Evolutionary conservation across 2,797 vertebrate species (phyloP).

Genomic region (Oceanodroma leucorhoa): DNA sequence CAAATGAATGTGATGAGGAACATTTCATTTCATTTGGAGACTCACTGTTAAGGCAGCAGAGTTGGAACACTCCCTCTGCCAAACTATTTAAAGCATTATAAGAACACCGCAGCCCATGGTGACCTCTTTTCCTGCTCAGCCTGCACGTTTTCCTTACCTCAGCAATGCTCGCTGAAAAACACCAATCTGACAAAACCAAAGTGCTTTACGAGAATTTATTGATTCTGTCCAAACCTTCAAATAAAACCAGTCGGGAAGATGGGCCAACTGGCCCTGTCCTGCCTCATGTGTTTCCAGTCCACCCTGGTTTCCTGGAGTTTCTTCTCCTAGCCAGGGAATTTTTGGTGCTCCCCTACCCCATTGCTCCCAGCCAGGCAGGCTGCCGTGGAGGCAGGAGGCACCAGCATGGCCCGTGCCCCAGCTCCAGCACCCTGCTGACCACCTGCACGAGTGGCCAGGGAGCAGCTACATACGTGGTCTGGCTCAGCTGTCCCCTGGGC

Average conservation of each 20-base stretch:
- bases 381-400: neutral
- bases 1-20: neutral
- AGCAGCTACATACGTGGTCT: rapidly evolving
- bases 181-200: neutral
- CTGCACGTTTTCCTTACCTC: neutral
- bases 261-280: neutral
- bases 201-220: neutral
- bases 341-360: neutral
- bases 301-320: neutral
- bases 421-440: neutral
- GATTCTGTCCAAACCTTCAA: neutral
- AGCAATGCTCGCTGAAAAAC: neutral
- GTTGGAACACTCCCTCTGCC: neutral
- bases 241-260: neutral
- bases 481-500: neutral
- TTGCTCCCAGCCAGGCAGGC: neutral
- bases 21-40: neutral
- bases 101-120: rapidly evolving
- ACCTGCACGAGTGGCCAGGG: too few relatives aligned
- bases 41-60: neutral
- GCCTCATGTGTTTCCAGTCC: neutral
- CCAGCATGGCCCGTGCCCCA: rapidly evolving
- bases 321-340: neutral
- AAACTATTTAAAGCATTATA: neutral
- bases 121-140: neutral